A percentile compares a stretch with the other conserved stretches of the same genome.
Conservation (phyloP, 2,888 invertebrate species). For the Molorchus minor region DNA sequence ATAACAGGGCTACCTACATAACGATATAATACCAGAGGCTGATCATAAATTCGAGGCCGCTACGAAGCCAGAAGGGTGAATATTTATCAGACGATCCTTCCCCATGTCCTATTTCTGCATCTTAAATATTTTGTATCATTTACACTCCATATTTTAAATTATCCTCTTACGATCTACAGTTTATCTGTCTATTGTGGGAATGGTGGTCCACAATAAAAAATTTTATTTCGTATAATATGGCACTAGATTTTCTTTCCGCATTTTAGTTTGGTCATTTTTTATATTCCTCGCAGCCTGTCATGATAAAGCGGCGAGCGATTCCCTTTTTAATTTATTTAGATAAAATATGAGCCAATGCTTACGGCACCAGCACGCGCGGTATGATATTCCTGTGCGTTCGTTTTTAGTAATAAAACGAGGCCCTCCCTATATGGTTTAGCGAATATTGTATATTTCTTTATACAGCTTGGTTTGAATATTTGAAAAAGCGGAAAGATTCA, state of each 20-base stretch:
- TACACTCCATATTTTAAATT: constrained; percentile 17
- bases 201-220: too few relatives aligned
- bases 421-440: too few relatives aligned
- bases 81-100: constrained; percentile 46
- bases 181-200: not conserved
- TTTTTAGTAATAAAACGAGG: constrained; percentile 7
- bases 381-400: constrained; percentile 4
- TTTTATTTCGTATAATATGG: not conserved
- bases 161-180: constrained; percentile 1
- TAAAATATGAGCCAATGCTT: constrained; percentile 16
- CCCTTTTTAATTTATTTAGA: constrained; percentile 22
- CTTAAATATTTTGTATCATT: constrained; percentile 6
- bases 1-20: constrained; percentile 17
- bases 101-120: constrained; percentile 2
- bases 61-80: constrained; percentile 44
- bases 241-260: constrained; percentile 6
- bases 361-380: too few relatives aligned
- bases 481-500: too few relatives aligned
- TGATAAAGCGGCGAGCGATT: constrained; percentile 12
- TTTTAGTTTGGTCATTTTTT: constrained; percentile 15
- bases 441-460: too few relatives aligned
- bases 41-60: constrained; percentile 40
- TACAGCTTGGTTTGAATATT: too few relatives aligned
- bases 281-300: constrained; percentile 9
- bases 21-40: constrained; percentile 14